Evolutionary conservation across 2,888 invertebrate genomes (phyloP), one percentile per base, ranked within the genome.

Genomic region (Xanthia togata): DNA sequence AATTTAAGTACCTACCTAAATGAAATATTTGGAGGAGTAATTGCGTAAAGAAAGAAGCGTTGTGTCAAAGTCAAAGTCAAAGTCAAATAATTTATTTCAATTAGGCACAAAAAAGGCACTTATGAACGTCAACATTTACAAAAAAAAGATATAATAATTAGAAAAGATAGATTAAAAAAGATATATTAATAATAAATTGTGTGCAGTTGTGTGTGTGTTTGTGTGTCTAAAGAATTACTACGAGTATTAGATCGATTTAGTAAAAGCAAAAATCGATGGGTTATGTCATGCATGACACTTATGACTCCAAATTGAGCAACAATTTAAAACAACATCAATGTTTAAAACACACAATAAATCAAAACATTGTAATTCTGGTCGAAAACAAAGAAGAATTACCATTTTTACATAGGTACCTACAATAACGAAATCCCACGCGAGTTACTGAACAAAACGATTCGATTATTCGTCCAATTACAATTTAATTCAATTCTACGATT

Each of bases 381-480:
- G 59, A 50, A 63, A 63, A 68, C 59, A 68, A 78, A 81, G 2
- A 59, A 77, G 63, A 73, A 83, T 68, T 12, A 71, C 74, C 59
- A 81, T 77, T 78, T 73, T 65, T 23, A 41, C 1, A n/a, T 31
- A 31, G 2, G 31, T 65, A 74, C n/a, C n/a, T n/a, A n/a, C 80
- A 73, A 76, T 64, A 70, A 70, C 26, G 64, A 67, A 72, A 53
- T 78, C 87, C 79, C 85, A 85, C 83, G 70, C 78, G 35, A 47
- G 6, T 62, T 53, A 59, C 12, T n/a, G 63, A 73, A 79, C 47
- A 76, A 87, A 82, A 74, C 76, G 73, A 12, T 75, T 81, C 75
- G 62, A 82, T 82, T 78, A 81, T 79, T 77, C 57, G 59, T 79
- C 68, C 84, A 87, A 87, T 87, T 83, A 87, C 81, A 76, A 73